Base-by-base conservation (phyloP, 2,113 vertebrate species). In the Thamnaconus septentrionalis region DNA sequence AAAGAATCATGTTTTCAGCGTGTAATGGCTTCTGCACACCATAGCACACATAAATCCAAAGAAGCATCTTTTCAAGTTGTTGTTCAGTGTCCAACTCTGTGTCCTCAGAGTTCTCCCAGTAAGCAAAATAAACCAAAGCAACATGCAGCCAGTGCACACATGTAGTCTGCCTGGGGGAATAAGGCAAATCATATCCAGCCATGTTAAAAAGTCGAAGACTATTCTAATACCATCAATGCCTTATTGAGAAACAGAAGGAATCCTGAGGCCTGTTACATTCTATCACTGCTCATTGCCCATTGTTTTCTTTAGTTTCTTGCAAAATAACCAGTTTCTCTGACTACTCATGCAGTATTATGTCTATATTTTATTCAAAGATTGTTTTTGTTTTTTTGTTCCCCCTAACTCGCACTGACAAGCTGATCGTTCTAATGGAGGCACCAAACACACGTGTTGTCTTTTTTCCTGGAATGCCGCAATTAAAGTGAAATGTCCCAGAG, bases 101-200 rank as follows among this genome's bases (percentile, higher is more conserved):
- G 50, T 66, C 40, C 53, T 50, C 53, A 47, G 8, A 55, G 7
- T 60, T 66, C 63, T 48, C 70, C 63, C 59, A 46, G 40, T 39
- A 68, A 57, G 73, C 51, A 1, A 63, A 57, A 65, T 59, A 45
- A 69, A 66, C 43, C 42, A 58, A 51, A 65, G 59, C 8, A 58
- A 53, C 64, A 67, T 18, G 9, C 66, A 44, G 69, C 68, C 8
- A 61, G 63, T 62, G 63, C 18, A 31, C 18, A 31, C 18, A 31
- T 31, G 18, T 57, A 73, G 64, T 47, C 51, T 53, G 58, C 48
- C 64, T 44, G 58, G 56, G 68, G 70, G 65, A 53, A 69, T 79
- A 66, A 75, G 69, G 53, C 56, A 64, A 65, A 67, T 44, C 59
- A 63, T 42, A 75, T 63, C 52, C 51, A 72, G 59, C 61, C 54